Conservation (phyloP, 2,113 vertebrate genomes). For the Raja brachyura region DNA sequence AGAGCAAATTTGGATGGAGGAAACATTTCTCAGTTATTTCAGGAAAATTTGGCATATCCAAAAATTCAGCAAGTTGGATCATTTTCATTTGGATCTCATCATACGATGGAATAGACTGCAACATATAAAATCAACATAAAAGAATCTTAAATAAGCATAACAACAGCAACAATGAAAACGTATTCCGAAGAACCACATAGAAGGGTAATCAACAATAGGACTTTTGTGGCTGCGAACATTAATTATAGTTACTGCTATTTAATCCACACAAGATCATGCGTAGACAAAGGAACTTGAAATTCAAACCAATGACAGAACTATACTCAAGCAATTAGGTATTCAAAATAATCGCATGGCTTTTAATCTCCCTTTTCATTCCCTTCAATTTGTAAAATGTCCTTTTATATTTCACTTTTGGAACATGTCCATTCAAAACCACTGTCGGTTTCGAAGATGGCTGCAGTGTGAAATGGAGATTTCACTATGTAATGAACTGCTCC, state of each 20-base stretch:
- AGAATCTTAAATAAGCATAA: background rate
- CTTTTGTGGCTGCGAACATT: background rate
- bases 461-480: background rate
- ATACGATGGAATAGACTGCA: constrained; percentile 70
- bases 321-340: background rate
- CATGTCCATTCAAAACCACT: background rate
- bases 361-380: background rate
- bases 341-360: background rate
- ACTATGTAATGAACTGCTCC: background rate
- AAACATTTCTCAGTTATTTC: constrained; percentile 64
- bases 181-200: background rate
- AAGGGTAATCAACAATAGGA: background rate
- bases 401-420: background rate
- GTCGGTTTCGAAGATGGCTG: background rate
- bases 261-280: background rate
- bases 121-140: constrained; percentile 42
- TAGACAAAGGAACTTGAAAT: background rate
- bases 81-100: constrained; percentile 58
- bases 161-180: background rate
- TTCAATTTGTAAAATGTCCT: background rate
- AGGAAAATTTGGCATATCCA: constrained; percentile 77
- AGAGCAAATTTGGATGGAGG: constrained; percentile 75
- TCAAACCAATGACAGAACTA: background rate
- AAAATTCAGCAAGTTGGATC: constrained; percentile 54
- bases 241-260: background rate